Conservation (phyloP, 2,888 invertebrate species). For the Lasiommata megera region DNA sequence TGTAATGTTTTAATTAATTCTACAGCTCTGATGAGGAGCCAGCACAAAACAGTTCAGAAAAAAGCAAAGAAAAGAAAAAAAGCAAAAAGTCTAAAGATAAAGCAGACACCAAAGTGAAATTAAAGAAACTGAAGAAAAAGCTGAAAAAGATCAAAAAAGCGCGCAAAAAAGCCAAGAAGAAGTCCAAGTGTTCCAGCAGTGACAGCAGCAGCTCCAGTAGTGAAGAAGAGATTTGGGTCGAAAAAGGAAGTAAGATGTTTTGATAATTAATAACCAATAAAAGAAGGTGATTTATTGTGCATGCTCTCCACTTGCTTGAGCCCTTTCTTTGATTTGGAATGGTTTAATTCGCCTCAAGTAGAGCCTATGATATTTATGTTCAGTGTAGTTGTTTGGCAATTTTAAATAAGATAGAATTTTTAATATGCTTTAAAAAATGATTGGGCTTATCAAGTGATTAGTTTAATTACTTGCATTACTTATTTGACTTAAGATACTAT, state of each 20-base stretch:
- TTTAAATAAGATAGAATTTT: too few relatives aligned
- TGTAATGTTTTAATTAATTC: conserved; percentile 4
- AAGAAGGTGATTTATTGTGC: too few relatives aligned
- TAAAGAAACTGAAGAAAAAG: conserved; percentile 79
- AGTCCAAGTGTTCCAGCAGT: conserved; percentile 61
- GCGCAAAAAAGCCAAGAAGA: conserved; percentile 76
- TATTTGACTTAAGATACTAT: too few relatives aligned
- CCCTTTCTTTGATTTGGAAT: not conserved
- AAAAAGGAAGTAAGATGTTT: conserved; percentile 77
- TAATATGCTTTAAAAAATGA: too few relatives aligned
- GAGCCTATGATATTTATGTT: too few relatives aligned
- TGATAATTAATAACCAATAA: not conserved
- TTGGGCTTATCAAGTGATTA: too few relatives aligned
- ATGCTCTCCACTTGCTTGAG: not conserved
- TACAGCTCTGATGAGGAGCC: conserved; percentile 75
- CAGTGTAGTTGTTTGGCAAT: too few relatives aligned
- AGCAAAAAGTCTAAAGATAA: conserved; percentile 63
- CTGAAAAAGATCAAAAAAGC: conserved; percentile 78
- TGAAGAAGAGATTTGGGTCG: conserved; percentile 85
- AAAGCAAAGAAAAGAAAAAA: conserved; percentile 71
- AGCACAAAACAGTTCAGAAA: conserved; percentile 48
- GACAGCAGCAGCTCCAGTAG: conserved; percentile 58
- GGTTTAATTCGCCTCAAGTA: too few relatives aligned
- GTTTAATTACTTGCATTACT: too few relatives aligned
- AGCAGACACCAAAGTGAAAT: conserved; percentile 80